phyloP scores from a whole-genome alignment of 2,888 invertebrate species.

The Mesorhabditis sp. region DNA sequence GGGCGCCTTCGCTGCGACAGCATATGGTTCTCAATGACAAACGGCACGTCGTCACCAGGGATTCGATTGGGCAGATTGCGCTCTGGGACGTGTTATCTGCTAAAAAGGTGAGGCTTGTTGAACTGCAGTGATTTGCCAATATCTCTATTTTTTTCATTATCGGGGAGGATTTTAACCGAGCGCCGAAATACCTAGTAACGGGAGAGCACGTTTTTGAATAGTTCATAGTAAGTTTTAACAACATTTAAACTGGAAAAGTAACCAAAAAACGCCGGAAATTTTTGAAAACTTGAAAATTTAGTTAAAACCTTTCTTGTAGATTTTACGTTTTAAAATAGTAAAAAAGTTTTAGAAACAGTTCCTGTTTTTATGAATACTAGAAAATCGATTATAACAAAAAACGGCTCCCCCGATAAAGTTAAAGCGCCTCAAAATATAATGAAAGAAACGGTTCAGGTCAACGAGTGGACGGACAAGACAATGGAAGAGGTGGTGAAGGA shows the following conservation, averaged over 20 bases:
- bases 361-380: background rate
- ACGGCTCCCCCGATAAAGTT: slow-evolving; percentile 69
- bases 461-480: slow-evolving; percentile 73
- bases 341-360: background rate
- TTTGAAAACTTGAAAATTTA: no score
- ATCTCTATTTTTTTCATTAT: slow-evolving; percentile 10
- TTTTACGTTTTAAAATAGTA: no score
- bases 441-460: slow-evolving; percentile 11
- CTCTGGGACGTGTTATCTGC: slow-evolving; percentile 76
- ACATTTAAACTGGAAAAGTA: no score
- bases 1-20: slow-evolving; percentile 88
- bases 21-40: slow-evolving; percentile 91
- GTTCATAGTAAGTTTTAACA: no score
- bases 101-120: slow-evolving; percentile 22
- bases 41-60: slow-evolving; percentile 88
- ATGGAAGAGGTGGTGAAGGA: slow-evolving; percentile 84
- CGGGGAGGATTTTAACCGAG: background rate
- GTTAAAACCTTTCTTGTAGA: no score
- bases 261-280: no score
- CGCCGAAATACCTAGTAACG: no score
- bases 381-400: slow-evolving; percentile 57
- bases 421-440: slow-evolving; percentile 53
- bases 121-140: no score
- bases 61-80: slow-evolving; percentile 83
- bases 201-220: no score